phyloP scores from a whole-genome alignment of 2,888 invertebrate genomes.

The Uropetala carovei region DNA sequence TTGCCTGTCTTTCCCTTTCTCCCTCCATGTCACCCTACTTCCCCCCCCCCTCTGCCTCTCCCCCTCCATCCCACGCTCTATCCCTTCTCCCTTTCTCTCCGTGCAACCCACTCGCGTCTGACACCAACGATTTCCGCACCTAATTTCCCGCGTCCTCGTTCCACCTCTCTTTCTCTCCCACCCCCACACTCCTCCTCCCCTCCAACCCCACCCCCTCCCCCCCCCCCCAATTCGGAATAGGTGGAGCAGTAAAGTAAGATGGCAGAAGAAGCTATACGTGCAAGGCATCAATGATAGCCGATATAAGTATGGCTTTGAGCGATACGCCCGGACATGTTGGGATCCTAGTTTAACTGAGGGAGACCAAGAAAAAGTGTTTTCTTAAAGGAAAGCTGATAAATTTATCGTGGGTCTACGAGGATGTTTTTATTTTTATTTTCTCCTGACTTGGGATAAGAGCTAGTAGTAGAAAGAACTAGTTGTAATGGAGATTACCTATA shows the following conservation, averaged over 20 bases:
- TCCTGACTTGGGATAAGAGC: no score
- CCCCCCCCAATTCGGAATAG: background rate
- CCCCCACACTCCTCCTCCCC: background rate
- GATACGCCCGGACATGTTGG: no score
- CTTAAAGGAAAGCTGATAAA: no score
- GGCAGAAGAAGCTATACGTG: background rate
- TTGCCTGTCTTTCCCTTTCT: no score
- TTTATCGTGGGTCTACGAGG: no score
- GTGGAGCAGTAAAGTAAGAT: constrained; percentile 1
- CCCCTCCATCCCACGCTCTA: background rate
- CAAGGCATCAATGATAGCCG: background rate
- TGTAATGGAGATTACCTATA: no score
- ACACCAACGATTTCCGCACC: constrained; percentile 13
- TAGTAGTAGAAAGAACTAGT: no score
- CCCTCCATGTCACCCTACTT: background rate
- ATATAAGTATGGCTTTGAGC: background rate
- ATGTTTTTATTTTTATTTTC: no score
- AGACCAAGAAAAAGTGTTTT: no score
- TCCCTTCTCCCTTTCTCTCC: background rate
- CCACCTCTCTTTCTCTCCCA: background rate
- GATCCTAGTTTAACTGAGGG: no score
- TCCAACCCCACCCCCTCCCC: background rate
- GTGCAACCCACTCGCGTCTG: background rate
- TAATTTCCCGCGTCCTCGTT: constrained; percentile 8
- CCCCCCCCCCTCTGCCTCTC: background rate